phyloP scores from a whole-genome alignment of 1,140 invertebrate species.

The Cryptotermes secundus region DNA sequence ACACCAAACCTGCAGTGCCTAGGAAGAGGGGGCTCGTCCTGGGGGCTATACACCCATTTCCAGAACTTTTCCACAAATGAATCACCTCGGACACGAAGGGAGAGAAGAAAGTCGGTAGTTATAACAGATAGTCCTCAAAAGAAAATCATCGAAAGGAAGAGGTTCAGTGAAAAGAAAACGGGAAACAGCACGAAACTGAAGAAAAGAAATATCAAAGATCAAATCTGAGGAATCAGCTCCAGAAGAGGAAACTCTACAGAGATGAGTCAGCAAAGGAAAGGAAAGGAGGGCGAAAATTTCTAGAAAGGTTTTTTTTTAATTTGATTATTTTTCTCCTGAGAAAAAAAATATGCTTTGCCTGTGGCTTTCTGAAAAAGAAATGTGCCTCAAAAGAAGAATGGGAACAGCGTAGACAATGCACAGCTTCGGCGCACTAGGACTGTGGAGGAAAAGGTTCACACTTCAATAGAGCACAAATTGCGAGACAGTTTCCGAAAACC shows the following conservation, averaged over 20 bases:
- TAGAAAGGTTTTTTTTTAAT: background rate
- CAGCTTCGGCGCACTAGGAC: background rate
- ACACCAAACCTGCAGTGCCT: background rate
- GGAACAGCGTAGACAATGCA: background rate
- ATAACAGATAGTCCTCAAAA: background rate
- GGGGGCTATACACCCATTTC: background rate
- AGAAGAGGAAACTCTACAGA: background rate
- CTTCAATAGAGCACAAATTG: background rate
- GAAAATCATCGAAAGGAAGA: background rate
- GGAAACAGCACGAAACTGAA: background rate
- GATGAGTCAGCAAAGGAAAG: background rate
- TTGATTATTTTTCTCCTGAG: background rate
- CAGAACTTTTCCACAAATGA: background rate
- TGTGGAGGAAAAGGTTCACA: background rate
- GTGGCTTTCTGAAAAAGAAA: background rate
- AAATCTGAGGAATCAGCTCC: background rate
- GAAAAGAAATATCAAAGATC: background rate
- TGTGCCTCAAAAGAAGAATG: background rate
- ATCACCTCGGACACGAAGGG: background rate
- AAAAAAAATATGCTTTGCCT: background rate
- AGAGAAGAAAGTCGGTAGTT: background rate
- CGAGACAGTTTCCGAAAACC: background rate
- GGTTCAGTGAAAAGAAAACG: background rate
- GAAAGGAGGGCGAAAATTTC: background rate
- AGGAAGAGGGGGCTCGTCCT: background rate